Percentiles rank a stretch among this genome's conserved stretches.
Evolutionary conservation across 2,888 invertebrate genomes (phyloP).

Genomic region (Bombylius major): DNA sequence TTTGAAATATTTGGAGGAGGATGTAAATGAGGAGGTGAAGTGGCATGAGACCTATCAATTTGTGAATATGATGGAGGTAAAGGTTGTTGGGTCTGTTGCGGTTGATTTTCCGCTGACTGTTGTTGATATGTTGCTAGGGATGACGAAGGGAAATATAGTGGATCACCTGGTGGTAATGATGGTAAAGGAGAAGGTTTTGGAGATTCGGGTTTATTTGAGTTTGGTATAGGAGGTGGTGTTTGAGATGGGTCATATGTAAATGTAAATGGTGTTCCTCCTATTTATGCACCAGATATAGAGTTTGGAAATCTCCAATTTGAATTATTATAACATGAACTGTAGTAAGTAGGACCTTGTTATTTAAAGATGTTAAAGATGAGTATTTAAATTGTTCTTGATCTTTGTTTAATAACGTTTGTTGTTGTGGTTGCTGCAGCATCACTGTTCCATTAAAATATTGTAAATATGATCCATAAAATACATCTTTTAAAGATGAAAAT

Average conservation of each 20-base stretch:
- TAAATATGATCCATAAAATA: not conserved
- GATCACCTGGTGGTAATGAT: slow-evolving; percentile 17
- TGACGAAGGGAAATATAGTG: not conserved
- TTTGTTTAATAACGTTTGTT: not conserved
- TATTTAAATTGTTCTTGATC: not conserved
- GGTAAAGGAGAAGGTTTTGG: slow-evolving; percentile 35
- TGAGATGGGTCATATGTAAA: slow-evolving; percentile 1
- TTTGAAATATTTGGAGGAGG: not conserved
- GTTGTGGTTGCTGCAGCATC: not conserved
- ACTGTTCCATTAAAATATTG: not conserved
- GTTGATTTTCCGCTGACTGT: not conserved
- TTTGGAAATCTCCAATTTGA: not conserved
- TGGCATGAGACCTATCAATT: too few relatives aligned
- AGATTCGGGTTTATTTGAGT: slow-evolving; percentile 35
- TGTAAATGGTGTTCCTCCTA: not conserved
- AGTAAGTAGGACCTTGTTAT: not conserved
- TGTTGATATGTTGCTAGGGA: not conserved
- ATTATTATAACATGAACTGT: not conserved
- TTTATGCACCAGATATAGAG: not conserved
- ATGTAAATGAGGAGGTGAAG: not conserved
- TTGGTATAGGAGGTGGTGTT: slow-evolving; percentile 2
- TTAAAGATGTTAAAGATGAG: not conserved
- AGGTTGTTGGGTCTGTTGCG: not conserved
- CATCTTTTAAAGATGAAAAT: not conserved
- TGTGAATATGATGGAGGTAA: not conserved